phyloP scores from a whole-genome alignment of 2,113 vertebrate species.

The Oriolus oriolus region DNA sequence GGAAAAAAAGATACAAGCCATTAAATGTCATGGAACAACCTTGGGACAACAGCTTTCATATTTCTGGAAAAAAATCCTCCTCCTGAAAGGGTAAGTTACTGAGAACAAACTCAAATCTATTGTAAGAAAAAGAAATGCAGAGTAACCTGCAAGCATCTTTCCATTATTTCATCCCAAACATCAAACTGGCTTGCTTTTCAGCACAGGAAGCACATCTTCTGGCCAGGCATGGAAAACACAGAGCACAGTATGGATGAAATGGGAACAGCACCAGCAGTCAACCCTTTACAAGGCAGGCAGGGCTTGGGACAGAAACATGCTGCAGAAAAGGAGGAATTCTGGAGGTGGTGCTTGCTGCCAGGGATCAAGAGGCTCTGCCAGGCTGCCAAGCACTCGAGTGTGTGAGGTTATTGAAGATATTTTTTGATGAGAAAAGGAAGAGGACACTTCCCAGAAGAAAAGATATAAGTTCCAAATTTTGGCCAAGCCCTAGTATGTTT shows the following conservation, averaged over 20 bases:
- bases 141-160: not conserved
- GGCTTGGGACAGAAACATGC: not conserved
- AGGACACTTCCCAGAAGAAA: not conserved
- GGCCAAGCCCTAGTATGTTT: not conserved
- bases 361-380: not conserved
- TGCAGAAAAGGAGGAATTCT: not conserved
- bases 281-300: not conserved
- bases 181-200: not conserved
- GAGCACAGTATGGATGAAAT: not conserved
- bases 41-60: not conserved
- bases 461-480: not conserved
- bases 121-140: not conserved
- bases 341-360: not conserved
- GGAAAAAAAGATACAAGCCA: not conserved
- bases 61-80: not conserved
- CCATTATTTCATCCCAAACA: not conserved
- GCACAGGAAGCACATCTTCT: not conserved
- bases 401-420: not conserved
- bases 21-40: constrained; percentile 36
- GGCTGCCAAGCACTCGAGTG: not conserved
- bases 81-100: not conserved
- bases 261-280: not conserved
- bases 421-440: not conserved
- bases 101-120: not conserved
- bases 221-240: not conserved